Base-by-base conservation (phyloP, 2,888 invertebrate genomes). In the Pandemis corylana region DNA sequence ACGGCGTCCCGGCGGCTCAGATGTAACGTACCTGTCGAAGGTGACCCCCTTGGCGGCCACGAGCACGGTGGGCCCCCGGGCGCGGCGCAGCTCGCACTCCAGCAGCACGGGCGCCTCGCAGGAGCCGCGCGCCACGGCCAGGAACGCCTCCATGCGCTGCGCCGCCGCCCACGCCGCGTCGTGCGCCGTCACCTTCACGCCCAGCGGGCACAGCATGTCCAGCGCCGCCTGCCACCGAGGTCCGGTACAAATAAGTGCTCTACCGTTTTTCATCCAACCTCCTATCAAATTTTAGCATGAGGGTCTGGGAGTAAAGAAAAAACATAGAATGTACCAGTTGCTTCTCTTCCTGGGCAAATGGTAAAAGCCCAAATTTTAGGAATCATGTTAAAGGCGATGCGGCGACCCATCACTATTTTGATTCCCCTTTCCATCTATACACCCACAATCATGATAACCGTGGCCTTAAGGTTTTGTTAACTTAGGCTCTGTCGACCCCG, bases 51-150 rank as follows among this genome's bases (percentile, higher is more conserved):
- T 96, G 62, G 97, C 97, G 6, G 96, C 96, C 74, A 97, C 84
- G 44, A 96, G 95, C 71, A 97, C 90, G 4, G 96, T 96, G 78
- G 96, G 95, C 51, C 82, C 81, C 0, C 85, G 89, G 5, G 90
- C 95, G 1, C 94, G 95, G 0, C 85, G 89, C 87, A 96, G 97
- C 12, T 84, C 83, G 77, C 96, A 93, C 87, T 97, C 96, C 44
- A 97, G 87, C 79, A 97, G 95, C 66, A 95, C 85, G 2, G 97
- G 96, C 63, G 95, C 95, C 82, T 96, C 95, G 81, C 95, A 95
- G 6, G 97, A 96, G 65, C 97, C 97, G 66, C 95, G 89, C 5
- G 97, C 95, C 15, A 97, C 97, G n/a, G 96, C 94, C 78, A 97
- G 87, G 81, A 96, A 96, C 0, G 95, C 94, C 59, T 94, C 93